Percentiles rank a stretch among this genome's conserved stretches.
phyloP scores from a whole-genome alignment of 2,113 vertebrate species.

The Poecile atricapillus region DNA sequence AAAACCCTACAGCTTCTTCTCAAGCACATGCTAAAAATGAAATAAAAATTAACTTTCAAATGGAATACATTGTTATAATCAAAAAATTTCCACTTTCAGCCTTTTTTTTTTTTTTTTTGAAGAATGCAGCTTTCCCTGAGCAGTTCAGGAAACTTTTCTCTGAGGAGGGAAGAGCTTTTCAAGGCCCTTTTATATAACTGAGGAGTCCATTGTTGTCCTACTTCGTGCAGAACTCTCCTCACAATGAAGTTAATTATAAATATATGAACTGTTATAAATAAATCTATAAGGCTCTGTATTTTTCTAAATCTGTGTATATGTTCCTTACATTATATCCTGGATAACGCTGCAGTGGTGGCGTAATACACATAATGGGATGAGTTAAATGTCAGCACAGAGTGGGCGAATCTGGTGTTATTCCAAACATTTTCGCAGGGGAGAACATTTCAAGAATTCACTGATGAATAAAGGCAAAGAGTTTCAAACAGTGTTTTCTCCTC shows the following conservation, averaged over 20 bases:
- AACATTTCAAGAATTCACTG: neutral
- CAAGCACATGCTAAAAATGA: neutral
- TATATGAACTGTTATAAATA: neutral
- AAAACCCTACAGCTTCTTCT: neutral
- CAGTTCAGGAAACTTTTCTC: neutral
- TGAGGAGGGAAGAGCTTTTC: neutral
- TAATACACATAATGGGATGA: slow-evolving; percentile 26
- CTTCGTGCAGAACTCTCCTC: neutral
- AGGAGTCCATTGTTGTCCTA: neutral
- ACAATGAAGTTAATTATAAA: slow-evolving; percentile 34
- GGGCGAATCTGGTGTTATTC: slow-evolving; percentile 43
- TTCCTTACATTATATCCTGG: slow-evolving; percentile 13
- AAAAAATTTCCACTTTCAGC: neutral
- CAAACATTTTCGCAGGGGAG: slow-evolving; percentile 7
- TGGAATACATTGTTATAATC: neutral
- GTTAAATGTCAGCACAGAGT: slow-evolving; percentile 59
- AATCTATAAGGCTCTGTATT: neutral
- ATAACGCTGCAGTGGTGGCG: slow-evolving; percentile 1
- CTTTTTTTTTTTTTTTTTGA: neutral
- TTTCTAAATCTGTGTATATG: slow-evolving; percentile 20
- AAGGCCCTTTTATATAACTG: neutral
- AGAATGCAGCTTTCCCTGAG: neutral
- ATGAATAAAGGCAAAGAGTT: neutral
- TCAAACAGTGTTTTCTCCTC: neutral
- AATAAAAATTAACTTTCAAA: neutral